phyloP scores from a whole-genome alignment of 2,888 invertebrate genomes.

The Orchestes rusci region DNA sequence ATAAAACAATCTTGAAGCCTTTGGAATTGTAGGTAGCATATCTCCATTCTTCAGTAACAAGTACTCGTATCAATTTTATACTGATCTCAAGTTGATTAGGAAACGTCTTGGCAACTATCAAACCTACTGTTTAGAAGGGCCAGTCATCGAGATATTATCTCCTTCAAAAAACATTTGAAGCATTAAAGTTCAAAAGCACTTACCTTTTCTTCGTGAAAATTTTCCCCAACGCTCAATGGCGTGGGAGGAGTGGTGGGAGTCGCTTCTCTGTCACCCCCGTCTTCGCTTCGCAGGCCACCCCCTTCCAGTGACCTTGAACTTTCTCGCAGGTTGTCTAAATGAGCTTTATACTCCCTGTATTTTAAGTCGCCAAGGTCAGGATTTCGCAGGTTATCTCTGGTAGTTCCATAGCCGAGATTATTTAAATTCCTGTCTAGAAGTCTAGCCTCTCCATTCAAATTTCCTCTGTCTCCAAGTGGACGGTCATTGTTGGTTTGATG shows the following conservation, averaged over 20 bases:
- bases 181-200: constrained; percentile 14
- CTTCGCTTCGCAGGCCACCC: constrained; percentile 31
- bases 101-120: no score
- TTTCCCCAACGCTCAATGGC: constrained; percentile 44
- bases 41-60: no score
- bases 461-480: constrained; percentile 36
- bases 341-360: constrained; percentile 43
- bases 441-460: constrained; percentile 30
- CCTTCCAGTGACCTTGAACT: constrained; percentile 36
- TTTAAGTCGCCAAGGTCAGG: constrained; percentile 32
- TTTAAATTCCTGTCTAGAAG: constrained; percentile 30
- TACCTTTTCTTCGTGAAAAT: constrained; percentile 45
- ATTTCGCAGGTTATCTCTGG: constrained; percentile 17
- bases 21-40: no score
- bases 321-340: constrained; percentile 41
- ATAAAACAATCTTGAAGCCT: no score
- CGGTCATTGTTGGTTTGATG: constrained; percentile 29
- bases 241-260: constrained; percentile 46
- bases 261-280: constrained; percentile 35
- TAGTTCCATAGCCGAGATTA: constrained; percentile 22
- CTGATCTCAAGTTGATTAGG: no score
- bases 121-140: no score
- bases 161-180: no score
- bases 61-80: no score
- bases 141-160: no score